Base-by-base conservation (phyloP, 1,140 invertebrate genomes). In the Muscidifurax raptorellus region DNA sequence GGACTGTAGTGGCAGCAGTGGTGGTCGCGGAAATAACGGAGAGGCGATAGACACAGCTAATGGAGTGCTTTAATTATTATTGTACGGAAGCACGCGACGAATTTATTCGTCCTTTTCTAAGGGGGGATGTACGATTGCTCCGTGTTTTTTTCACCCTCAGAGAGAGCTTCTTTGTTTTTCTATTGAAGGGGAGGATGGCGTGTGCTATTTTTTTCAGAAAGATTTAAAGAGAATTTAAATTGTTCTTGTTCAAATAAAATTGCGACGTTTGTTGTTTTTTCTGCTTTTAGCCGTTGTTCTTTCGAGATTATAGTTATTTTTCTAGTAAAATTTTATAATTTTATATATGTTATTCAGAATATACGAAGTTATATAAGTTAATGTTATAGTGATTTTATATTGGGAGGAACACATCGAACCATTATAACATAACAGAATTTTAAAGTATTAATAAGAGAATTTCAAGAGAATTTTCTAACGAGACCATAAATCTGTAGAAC, bases 21-120 rank as follows among this genome's bases (percentile, higher is more conserved):
- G 52, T 59, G 71, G 30, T 32, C 75, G 40, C 44, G 76, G 27
- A 32, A 78, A 78, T 78, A 78, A 78, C 15, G 76, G 22, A 10
- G n/a, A 47, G 22, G 32, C 28, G 71, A 72, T 32, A 72, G 71
- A 76, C 47, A 36, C 30, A 0, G 47, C 76, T 80, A 80, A 80
- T 80, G 78, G 59, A 80, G 59, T 80, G 64, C 78, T 69, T 80
- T 80, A 80, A 80, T 67, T 80, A 40, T 67, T 67, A 80, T 80
- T 47, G 47, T 30, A 40, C 74, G 52, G 52, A 22, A 79, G 64
- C 59, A 44, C 22, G 59, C 30, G 59, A 67, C 76, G 28, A 28
- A 28, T 64, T 78, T 64, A 13, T 30, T 28, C n/a, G 22, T 74
- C 32, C 18, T 74, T 40, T 74, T 36, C 40, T 22, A 6, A 59